phyloP scores from a whole-genome alignment of 2,797 vertebrate species.

The Cuniculus paca region DNA sequence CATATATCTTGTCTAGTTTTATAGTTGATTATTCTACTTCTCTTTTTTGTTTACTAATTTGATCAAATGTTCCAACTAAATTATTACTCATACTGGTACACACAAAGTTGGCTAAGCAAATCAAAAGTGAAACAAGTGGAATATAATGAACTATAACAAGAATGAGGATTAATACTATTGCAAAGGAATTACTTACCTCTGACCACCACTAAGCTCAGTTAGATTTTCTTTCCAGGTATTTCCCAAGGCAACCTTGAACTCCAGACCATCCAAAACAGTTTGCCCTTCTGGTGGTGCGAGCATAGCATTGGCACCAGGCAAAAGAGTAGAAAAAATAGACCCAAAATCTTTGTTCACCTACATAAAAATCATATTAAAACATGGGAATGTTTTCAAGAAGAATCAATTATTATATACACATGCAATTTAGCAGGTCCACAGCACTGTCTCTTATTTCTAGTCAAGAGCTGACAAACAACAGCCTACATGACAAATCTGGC shows the following conservation, averaged over 20 bases:
- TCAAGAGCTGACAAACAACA: background rate
- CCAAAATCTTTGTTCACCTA: conserved; percentile 98
- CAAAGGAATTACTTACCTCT: conserved; percentile 91
- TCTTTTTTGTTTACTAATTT: conserved; percentile 17
- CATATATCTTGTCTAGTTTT: background rate
- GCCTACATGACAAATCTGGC: background rate
- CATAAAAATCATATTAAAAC: conserved; percentile 56
- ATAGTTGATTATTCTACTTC: background rate
- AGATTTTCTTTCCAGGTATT: conserved; percentile 99
- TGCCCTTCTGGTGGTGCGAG: conserved; percentile 91
- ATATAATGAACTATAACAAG: background rate
- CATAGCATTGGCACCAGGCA: conserved; percentile 95
- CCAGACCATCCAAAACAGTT: conserved; percentile 92
- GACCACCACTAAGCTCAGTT: conserved; percentile 97
- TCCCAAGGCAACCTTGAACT: conserved; percentile 97
- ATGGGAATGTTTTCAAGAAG: background rate
- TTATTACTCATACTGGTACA: background rate
- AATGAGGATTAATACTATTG: background rate
- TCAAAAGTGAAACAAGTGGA: conserved; percentile 34
- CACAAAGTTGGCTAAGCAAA: conserved; percentile 35
- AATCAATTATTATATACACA: conserved; percentile 10
- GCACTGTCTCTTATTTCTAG: background rate
- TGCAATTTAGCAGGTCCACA: background rate
- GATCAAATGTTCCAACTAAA: conserved; percentile 14
- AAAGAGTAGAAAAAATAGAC: conserved; percentile 96